These are phyloP conservation scores for Ceratosolen solmsi DNA, from an alignment of 1,140 invertebrate species.

Conservation along the genomic window DNA sequence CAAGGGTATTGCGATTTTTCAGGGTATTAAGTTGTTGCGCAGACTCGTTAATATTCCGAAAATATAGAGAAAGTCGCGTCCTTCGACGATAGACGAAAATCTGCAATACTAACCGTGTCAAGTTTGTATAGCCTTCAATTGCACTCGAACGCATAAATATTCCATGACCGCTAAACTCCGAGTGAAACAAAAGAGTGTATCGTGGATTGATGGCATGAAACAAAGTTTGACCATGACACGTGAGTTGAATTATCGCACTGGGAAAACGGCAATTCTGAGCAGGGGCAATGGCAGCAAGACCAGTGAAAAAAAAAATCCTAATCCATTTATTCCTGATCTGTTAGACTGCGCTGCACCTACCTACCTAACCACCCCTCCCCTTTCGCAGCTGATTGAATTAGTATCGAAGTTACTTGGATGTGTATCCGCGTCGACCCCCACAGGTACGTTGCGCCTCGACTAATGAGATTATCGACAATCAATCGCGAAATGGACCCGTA, in stretches of 20 bases:
- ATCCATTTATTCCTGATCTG: slow-evolving; percentile 46
- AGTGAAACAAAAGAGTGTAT: slow-evolving; percentile 12
- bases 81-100: neutral
- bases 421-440: slow-evolving; percentile 53
- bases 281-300: neutral
- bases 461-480: slow-evolving; percentile 66
- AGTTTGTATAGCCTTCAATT: neutral
- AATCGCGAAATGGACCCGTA: slow-evolving; percentile 56
- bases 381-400: slow-evolving; percentile 61
- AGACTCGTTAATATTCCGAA: too few relatives aligned
- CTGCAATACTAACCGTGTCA: neutral
- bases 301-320: slow-evolving; percentile 27
- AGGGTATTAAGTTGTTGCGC: too few relatives aligned
- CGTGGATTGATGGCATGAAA: slow-evolving; percentile 8
- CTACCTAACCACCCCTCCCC: neutral
- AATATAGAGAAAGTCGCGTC: too few relatives aligned
- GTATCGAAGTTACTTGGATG: slow-evolving; percentile 60
- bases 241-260: slow-evolving; percentile 24
- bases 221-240: slow-evolving; percentile 33
- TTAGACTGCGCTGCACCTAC: neutral
- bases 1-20: too few relatives aligned
- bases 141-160: slow-evolving; percentile 18
- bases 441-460: slow-evolving; percentile 44
- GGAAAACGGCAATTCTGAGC: neutral
- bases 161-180: neutral